A percentile compares a stretch with the other conserved stretches of the same genome.
phyloP scores from a whole-genome alignment of 2,797 vertebrate species.

The Paguma larvata region DNA sequence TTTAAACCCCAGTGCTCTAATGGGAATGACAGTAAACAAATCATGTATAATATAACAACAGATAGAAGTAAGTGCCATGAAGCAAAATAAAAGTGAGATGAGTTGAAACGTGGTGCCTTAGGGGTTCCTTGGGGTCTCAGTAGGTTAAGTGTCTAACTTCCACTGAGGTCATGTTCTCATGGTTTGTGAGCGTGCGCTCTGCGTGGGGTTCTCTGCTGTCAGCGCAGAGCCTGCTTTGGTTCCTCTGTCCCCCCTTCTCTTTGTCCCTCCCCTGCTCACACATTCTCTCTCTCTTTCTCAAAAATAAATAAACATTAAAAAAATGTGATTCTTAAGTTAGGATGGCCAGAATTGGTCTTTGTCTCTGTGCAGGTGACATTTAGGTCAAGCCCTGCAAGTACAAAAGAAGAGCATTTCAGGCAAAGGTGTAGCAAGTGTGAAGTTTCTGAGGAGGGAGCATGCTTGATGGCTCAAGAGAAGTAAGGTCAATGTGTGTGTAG shows the following conservation, averaged over 20 bases:
- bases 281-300: too few relatives aligned
- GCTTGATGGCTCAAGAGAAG: neutral
- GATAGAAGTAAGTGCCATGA: neutral
- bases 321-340: neutral
- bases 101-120: neutral
- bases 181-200: too few relatives aligned
- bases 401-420: neutral
- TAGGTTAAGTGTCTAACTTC: too few relatives aligned
- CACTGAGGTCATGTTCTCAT: too few relatives aligned
- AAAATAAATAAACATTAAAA: too few relatives aligned
- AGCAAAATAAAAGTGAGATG: neutral
- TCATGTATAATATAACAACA: neutral
- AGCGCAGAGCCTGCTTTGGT: too few relatives aligned
- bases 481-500: neutral
- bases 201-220: too few relatives aligned
- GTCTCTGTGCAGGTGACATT: neutral
- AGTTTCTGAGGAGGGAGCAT: neutral
- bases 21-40: neutral
- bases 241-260: too few relatives aligned
- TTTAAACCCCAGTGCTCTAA: neutral
- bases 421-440: neutral
- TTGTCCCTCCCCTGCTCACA: too few relatives aligned
- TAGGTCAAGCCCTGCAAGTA: neutral
- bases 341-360: neutral
- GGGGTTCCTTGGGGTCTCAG: neutral